Percentiles rank a stretch among this genome's conserved stretches.
Evolutionary conservation across 1,140 invertebrate species (phyloP).

Genomic region (Magallana ariakensis): DNA sequence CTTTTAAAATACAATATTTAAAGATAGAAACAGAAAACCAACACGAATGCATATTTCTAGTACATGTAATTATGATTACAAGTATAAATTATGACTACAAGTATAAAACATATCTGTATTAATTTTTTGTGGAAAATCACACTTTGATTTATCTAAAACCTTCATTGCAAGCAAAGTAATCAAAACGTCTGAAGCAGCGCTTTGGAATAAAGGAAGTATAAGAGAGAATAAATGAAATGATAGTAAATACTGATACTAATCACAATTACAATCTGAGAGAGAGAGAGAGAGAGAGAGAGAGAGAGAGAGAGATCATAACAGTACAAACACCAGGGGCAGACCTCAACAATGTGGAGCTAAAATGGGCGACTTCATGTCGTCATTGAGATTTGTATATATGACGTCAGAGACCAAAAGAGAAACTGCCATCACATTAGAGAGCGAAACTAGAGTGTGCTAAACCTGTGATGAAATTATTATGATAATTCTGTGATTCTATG

Average conservation of each 20-base stretch:
- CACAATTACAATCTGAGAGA: too few species aligned
- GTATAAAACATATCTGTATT: not conserved
- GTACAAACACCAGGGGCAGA: conserved; percentile 66
- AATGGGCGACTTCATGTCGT: conserved; percentile 60
- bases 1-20: too few species aligned
- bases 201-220: conserved; percentile 69
- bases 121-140: conserved; percentile 40
- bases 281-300: too few species aligned
- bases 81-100: too few species aligned
- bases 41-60: too few species aligned
- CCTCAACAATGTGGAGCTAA: conserved; percentile 65
- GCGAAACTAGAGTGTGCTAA: conserved; percentile 59
- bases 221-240: not conserved
- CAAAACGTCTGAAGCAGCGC: conserved; percentile 60
- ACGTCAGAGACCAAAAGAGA: conserved; percentile 59
- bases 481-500: too few species aligned
- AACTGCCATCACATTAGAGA: conserved; percentile 55
- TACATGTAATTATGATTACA: too few species aligned
- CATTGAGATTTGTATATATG: conserved; percentile 57
- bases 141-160: conserved; percentile 60
- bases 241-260: not conserved
- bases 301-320: too few species aligned
- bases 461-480: too few species aligned
- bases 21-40: too few species aligned
- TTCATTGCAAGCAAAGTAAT: conserved; percentile 63